Base-by-base conservation (phyloP, 2,113 vertebrate species). In the Xenopus laevis region DNA sequence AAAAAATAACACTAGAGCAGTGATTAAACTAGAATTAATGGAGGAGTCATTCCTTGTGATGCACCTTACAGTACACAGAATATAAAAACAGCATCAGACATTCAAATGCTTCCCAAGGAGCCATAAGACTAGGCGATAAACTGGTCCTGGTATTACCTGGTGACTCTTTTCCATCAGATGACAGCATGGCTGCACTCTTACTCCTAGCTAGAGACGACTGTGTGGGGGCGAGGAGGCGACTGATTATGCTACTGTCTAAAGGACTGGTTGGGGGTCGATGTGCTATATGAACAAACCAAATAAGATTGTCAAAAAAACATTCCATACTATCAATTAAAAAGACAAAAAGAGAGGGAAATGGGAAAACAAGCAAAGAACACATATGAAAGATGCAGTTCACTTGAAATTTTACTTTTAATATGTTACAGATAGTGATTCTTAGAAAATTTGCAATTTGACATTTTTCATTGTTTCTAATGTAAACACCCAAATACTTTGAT, bases 131-230 rank as follows among this genome's bases (percentile, higher is more conserved):
- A 47, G 16, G 18, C 16, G 44, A 46, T 67, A 44, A 15, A 60
- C 10, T 12, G 66, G 50, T 17, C 23, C 16, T 23, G 74, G 77
- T 82, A 84, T 97, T 96, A 98, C 95, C 95, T 96, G 92, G 81
- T 81, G 82, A 81, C 80, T 94, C 86, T 81, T 89, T 89, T 92
- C 92, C 93, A 84, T 93, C 90, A 76, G 91, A 84, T 65, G 92
- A 92, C 57, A 98, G 89, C 78, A 89, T 83, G 71, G 91, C 92
- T 81, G 93, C 87, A 72, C 94, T 98, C 93, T 94, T 97, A 88
- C 94, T 97, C 89, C 93, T 95, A 90, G 94, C 94, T 91, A 96
- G 85, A 79, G 95, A 95, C 57, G 92, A 91, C 89, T 95, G 93
- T 81, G 95, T 96, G 81, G 95, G 95, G 79, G 89, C 87, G 68